Base-by-base conservation (phyloP, 2,888 invertebrate genomes). In the Strigamia maritima region DNA sequence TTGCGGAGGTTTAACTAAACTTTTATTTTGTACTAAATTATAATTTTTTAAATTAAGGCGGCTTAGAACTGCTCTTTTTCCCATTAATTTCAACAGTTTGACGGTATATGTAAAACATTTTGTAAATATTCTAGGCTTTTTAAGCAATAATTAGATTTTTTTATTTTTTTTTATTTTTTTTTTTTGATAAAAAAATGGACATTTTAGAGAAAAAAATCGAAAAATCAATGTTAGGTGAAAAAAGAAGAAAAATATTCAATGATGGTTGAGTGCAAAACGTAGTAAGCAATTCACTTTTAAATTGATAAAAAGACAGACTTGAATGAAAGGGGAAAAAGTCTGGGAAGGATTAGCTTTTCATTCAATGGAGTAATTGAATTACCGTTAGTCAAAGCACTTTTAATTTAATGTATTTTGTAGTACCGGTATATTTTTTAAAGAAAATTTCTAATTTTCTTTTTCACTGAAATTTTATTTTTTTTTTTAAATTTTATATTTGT, bases 261-360 rank as follows among this genome's bases (percentile, higher is more conserved):
- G 60, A 22, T 28, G n/a, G 26, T 70, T 26, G 70, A 70, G 70
- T 70, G 70, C 28, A 70, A 70, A 70, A 70, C 28, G 26, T 70
- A 70, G 70, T 70, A 70, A 70, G 70, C 28, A 70, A 70, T 70
- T 70, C 70, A 70, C 12, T 70, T 14, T 70, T 70, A 70, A 70
- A 70, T 70, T 70, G 70, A 70, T 70, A 28, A 70, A 70, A n/a
- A 70, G 70, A 26, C 28, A n/a, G n/a, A n/a, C 7, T 70, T 26
- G 26, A 70, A 28, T 26, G 26, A 65, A 65, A 12, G 24, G 12
- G 28, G 28, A 70, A 70, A 70, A 26, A 14, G 26, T 10, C 10
- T 6, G 14, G 24, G 12, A 70, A 3, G n/a, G 70, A 54, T 54
- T 54, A 22, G 54, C 19, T 54, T 54, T 19, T 54, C 19, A 54